Evolutionary conservation across 1,140 invertebrate species (phyloP).

Genomic region (Bicyclus anynana): DNA sequence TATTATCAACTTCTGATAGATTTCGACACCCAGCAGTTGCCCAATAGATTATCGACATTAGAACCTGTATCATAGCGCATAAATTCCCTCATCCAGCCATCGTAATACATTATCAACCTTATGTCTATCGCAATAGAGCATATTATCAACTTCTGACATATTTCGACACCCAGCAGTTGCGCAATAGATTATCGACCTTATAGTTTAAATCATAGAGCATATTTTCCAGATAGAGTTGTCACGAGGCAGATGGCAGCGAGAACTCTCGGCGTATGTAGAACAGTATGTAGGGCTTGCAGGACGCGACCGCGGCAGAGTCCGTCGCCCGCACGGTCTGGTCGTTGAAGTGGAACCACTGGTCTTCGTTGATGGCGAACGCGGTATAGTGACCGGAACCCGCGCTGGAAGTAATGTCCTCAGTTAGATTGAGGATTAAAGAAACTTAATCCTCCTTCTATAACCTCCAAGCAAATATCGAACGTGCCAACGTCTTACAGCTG

Average conservation of each 20-base stretch:
- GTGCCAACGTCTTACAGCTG: too few relatives aligned
- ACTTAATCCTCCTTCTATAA: too few relatives aligned
- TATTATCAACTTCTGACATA: too few relatives aligned
- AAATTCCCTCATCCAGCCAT: too few relatives aligned
- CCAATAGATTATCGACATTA: too few relatives aligned
- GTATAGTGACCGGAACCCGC: constrained; percentile 92
- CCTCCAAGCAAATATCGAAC: too few relatives aligned
- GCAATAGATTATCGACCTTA: neutral
- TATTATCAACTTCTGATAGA: too few relatives aligned
- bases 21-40: too few relatives aligned
- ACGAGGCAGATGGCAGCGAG: constrained; percentile 41
- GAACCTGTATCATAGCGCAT: too few relatives aligned
- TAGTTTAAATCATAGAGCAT: neutral
- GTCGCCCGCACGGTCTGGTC: constrained; percentile 90
- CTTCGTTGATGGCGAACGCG: constrained; percentile 89
- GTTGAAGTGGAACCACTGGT: constrained; percentile 92
- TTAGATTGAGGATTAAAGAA: neutral
- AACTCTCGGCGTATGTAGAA: constrained; percentile 88
- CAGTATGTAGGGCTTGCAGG: constrained; percentile 91
- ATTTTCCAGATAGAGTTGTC: constrained; percentile 19
- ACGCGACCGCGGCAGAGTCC: constrained; percentile 82
- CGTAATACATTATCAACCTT: too few relatives aligned
- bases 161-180: too few relatives aligned
- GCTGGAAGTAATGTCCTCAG: constrained; percentile 53
- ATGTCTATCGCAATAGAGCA: too few relatives aligned